Percentiles rank a stretch among this genome's conserved stretches.
Evolutionary conservation across 2,113 vertebrate species (phyloP).

Genomic region (Paracanthobrama guichenoti): DNA sequence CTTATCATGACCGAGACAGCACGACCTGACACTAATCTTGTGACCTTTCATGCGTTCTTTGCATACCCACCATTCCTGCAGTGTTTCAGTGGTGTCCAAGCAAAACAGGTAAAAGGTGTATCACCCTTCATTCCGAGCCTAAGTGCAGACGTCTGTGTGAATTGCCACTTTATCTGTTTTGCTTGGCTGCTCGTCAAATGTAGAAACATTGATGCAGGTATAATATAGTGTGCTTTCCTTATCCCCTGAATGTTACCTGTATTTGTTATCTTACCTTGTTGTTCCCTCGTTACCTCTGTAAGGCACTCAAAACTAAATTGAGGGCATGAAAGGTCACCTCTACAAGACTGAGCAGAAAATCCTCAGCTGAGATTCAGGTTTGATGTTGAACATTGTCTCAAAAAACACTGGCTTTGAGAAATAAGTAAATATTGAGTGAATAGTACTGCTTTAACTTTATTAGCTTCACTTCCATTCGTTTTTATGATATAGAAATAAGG

Average conservation of each 20-base stretch:
- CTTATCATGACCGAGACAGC: slow-evolving; percentile 13
- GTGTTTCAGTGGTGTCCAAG: slow-evolving; percentile 37
- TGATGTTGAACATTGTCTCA: not conserved
- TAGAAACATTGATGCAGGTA: slow-evolving; percentile 41
- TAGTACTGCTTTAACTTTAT: not conserved
- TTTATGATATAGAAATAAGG: not conserved
- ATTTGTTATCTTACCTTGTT: not conserved
- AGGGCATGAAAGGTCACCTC: not conserved
- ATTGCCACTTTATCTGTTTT: slow-evolving; percentile 40
- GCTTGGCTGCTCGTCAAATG: slow-evolving; percentile 2
- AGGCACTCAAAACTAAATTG: slow-evolving; percentile 19
- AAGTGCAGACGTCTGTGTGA: not conserved
- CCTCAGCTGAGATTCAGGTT: not conserved
- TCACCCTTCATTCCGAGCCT: not conserved
- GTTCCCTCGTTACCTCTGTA: not conserved
- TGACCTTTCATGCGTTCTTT: slow-evolving; percentile 26
- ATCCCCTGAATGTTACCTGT: slow-evolving; percentile 19
- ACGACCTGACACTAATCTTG: slow-evolving; percentile 16
- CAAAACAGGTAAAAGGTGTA: slow-evolving; percentile 31
- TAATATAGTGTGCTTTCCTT: slow-evolving; percentile 7
- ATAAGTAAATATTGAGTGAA: not conserved
- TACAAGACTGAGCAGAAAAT: not conserved
- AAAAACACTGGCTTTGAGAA: not conserved
- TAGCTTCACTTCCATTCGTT: not conserved
- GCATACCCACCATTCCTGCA: slow-evolving; percentile 42